These are phyloP conservation scores for Schizotus pectinicornis DNA, from an alignment of 2,888 invertebrate genomes.

Conservation along the genomic window DNA sequence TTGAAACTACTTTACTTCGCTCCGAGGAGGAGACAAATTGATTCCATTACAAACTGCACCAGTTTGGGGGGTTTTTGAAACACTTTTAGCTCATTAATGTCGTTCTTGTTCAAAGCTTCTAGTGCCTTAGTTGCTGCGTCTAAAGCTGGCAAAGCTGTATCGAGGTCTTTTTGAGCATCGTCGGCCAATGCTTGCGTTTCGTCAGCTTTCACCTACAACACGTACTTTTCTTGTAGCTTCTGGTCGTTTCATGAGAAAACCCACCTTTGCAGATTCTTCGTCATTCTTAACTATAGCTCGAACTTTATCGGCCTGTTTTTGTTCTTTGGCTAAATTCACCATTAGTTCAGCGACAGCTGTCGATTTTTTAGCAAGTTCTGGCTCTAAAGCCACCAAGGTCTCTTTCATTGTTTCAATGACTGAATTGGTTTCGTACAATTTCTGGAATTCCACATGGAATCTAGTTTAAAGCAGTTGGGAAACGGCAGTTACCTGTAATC, in stretches of 20 bases:
- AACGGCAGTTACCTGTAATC: slow-evolving; percentile 62
- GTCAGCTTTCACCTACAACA: slow-evolving; percentile 76
- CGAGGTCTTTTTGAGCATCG: slow-evolving; percentile 83
- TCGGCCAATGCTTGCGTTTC: slow-evolving; percentile 84
- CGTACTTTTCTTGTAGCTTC: not conserved
- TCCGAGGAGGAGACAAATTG: slow-evolving; percentile 83
- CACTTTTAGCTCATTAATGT: slow-evolving; percentile 88
- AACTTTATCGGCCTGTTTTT: slow-evolving; percentile 81
- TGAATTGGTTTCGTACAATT: slow-evolving; percentile 81
- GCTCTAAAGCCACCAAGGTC: slow-evolving; percentile 81
- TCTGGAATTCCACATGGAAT: slow-evolving; percentile 58
- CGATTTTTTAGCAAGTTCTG: slow-evolving; percentile 78
- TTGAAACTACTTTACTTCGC: slow-evolving; percentile 67
- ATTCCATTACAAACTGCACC: slow-evolving; percentile 91
- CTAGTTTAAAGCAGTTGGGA: slow-evolving; percentile 24
- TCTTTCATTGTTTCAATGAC: slow-evolving; percentile 86
- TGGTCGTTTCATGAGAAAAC: not conserved
- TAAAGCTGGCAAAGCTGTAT: slow-evolving; percentile 85
- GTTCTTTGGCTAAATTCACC: slow-evolving; percentile 77
- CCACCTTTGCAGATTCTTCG: slow-evolving; percentile 81
- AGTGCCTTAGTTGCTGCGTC: slow-evolving; percentile 84
- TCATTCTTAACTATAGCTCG: slow-evolving; percentile 80
- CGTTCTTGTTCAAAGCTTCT: slow-evolving; percentile 84
- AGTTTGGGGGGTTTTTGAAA: slow-evolving; percentile 87
- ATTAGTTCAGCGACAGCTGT: slow-evolving; percentile 78